Base-by-base conservation (phyloP, 2,113 vertebrate species). In the Protobothrops mucrosquamatus region DNA sequence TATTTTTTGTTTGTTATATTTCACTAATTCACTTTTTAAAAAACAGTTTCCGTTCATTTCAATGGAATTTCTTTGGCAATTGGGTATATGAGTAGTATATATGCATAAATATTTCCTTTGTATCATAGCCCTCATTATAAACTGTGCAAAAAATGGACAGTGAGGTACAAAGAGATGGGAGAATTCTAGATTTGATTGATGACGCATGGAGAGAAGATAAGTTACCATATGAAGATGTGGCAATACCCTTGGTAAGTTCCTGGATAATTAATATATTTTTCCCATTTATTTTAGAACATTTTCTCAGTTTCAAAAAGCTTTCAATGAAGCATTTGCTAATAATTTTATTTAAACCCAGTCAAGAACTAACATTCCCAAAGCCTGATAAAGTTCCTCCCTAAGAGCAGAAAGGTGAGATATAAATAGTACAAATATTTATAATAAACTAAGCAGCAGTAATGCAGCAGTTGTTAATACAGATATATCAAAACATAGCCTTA, bases 171-270 rank as follows among this genome's bases (percentile, higher is more conserved):
- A 97, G 99, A 94, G 99, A 99, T 7, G 99, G 99, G 56, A 98
- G 99, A 93, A 99, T 99, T 94, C 97, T 99, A 96, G 99, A 99
- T 94, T 97, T 99, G 87, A 99, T 99, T 4, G 99, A 99, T 12
- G 99, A 99, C 20, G 99, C 99, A 0, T 99, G 99, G 99, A 98
- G 99, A 92, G 99, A 99, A 95, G 99, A 99, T 95, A 98, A 98
- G 51, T 95, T 99, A 64, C 99, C 99, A 0, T 99, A 99, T 1
- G 99, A 99, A 92, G 99, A 99, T 55, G 99, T 99, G 64, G 98
- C 99, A 1, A 99, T 99, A 93, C 99, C 99, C 4, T 96, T 99
- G 98, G 99, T 99, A 97, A 95, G 97, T 97, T 89, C 18, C 34
- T 81, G 91, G 39, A 87, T 10, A 89, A 90, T 55, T 91, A 61